These are phyloP conservation scores for Peromyscus aztecus DNA, from an alignment of 2,797 vertebrate genomes.

Conservation along the genomic window DNA sequence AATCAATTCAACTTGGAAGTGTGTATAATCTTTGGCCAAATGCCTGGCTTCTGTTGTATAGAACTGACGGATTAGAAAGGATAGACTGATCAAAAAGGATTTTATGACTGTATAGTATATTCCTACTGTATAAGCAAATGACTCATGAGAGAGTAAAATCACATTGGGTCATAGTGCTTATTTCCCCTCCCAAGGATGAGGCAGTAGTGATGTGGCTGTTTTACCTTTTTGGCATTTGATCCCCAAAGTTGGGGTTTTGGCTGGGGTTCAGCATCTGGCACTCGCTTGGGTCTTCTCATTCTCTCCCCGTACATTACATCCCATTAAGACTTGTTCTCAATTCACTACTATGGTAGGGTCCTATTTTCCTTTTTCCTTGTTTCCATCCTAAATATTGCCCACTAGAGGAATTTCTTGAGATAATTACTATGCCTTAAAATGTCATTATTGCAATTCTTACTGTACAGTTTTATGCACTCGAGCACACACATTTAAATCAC, in stretches of 20 bases:
- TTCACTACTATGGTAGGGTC: not conserved
- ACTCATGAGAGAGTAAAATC: not conserved
- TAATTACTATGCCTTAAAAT: not conserved
- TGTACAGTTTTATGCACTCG: not conserved
- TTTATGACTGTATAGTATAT: not conserved
- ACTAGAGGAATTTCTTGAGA: not conserved
- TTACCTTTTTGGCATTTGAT: constrained; percentile 21
- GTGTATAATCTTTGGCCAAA: not conserved
- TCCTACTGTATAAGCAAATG: not conserved
- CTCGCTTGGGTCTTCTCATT: not conserved
- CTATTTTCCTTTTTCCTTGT: not conserved
- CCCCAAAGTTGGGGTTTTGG: constrained; percentile 31
- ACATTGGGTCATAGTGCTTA: not conserved
- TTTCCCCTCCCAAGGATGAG: not conserved
- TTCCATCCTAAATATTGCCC: not conserved
- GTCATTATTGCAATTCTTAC: not conserved
- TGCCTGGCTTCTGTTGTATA: constrained; percentile 11
- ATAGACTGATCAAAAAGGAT: not conserved
- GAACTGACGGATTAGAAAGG: not conserved
- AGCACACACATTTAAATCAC: not conserved
- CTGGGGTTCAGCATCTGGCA: not conserved
- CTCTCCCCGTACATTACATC: not conserved
- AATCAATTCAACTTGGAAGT: not conserved
- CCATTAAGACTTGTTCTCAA: not conserved
- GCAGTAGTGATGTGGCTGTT: not conserved